Conservation (phyloP, 2,888 invertebrate genomes). For the Andrena hattorfiana region DNA sequence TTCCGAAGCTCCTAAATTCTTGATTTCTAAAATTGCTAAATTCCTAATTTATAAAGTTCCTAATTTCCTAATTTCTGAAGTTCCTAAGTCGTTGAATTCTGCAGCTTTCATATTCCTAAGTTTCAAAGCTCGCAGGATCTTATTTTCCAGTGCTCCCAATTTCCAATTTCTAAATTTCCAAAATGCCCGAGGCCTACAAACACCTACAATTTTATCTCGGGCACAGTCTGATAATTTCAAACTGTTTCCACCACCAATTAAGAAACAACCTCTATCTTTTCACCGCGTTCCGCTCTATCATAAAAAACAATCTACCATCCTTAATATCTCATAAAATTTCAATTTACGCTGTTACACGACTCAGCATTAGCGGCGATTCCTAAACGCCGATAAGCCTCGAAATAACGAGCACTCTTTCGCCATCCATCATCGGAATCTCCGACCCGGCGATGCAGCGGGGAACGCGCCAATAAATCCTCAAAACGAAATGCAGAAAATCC, state of each 20-base stretch:
- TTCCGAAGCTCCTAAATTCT: not conserved
- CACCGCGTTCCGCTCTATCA: not conserved
- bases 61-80: no score
- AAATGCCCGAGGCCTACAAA: not conserved
- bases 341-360: not conserved
- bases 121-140: no score
- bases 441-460: constrained; percentile 13
- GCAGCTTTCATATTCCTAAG: no score
- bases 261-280: not conserved
- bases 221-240: not conserved
- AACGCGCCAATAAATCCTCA: constrained; percentile 50
- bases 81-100: no score
- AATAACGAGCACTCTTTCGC: constrained; percentile 29
- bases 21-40: no score
- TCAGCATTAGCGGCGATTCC: not conserved
- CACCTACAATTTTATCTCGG: no score
- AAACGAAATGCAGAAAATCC: constrained; percentile 41
- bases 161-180: not conserved
- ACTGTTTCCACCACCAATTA: not conserved
- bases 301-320: not conserved
- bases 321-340: not conserved
- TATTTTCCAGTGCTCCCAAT: not conserved
- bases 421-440: constrained; percentile 30
- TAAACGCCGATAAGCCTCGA: constrained; percentile 6
- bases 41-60: no score